These are phyloP conservation scores for Agrotis exclamationis DNA, from an alignment of 2,888 invertebrate genomes.

Conservation along the genomic window DNA sequence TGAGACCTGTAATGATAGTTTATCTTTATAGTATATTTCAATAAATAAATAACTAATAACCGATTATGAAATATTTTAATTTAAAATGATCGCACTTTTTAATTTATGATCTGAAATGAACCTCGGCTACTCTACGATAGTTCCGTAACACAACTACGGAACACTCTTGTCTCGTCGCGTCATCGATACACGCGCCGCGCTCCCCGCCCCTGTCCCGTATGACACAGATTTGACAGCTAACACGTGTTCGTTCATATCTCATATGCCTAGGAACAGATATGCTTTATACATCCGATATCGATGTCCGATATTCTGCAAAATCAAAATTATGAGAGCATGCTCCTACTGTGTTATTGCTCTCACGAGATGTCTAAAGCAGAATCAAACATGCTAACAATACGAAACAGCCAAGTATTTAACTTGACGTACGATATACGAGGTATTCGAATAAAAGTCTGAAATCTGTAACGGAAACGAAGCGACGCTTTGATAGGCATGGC, in stretches of 20 bases:
- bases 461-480: constrained; percentile 1
- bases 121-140: background rate
- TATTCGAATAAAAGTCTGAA: background rate
- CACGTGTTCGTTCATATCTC: constrained; percentile 28
- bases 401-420: background rate
- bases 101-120: background rate
- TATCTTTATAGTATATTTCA: too few relatives aligned
- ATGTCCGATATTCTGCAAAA: background rate
- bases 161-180: background rate
- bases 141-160: constrained; percentile 10
- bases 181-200: background rate
- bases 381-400: background rate
- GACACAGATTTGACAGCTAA: constrained; percentile 30
- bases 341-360: background rate
- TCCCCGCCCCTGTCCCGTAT: background rate
- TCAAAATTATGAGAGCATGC: background rate
- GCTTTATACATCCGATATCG: background rate
- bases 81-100: background rate
- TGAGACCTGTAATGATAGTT: too few relatives aligned
- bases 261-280: background rate
- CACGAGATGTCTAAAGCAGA: background rate
- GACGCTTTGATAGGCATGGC: background rate
- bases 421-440: background rate
- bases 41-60: too few relatives aligned
- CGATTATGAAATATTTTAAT: background rate